These are phyloP conservation scores for Sphaerophoria taeniata DNA, from an alignment of 2,888 invertebrate genomes.

Conservation along the genomic window DNA sequence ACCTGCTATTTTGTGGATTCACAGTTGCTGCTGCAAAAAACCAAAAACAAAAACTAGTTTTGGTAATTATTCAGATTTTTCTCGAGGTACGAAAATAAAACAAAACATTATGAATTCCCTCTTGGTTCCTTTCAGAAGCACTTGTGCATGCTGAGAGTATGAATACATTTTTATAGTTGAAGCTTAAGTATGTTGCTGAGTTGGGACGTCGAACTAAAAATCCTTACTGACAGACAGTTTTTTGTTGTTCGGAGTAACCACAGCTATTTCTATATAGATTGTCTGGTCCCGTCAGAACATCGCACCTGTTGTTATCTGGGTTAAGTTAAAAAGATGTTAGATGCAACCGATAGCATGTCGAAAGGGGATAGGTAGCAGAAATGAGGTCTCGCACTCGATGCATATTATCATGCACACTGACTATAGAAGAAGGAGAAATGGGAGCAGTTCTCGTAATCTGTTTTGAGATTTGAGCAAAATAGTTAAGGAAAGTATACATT, in stretches of 20 bases:
- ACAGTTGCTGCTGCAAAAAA: conserved; percentile 56
- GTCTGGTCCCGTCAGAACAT: too few relatives aligned
- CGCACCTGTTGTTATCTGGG: conserved; percentile 54
- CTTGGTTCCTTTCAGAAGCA: conserved; percentile 1
- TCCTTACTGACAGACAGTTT: conserved; percentile 16
- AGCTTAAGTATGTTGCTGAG: background rate
- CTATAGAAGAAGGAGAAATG: background rate
- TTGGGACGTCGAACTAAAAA: conserved; percentile 5
- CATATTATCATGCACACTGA: conserved; percentile 12
- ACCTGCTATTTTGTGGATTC: conserved; percentile 64
- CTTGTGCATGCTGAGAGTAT: conserved; percentile 8
- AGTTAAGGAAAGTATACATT: background rate
- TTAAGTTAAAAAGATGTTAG: conserved; percentile 6
- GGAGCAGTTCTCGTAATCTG: conserved; percentile 43
- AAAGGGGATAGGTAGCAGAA: background rate
- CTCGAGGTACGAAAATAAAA: background rate
- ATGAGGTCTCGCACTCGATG: conserved; percentile 5
- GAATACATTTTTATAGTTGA: conserved; percentile 56
- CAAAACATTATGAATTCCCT: conserved; percentile 29
- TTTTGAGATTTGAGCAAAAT: conserved; percentile 40
- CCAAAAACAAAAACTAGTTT: conserved; percentile 39
- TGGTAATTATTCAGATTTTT: conserved; percentile 43
- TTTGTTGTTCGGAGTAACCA: conserved; percentile 1
- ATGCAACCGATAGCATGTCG: conserved; percentile 51
- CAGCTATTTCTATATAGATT: background rate